Percentiles rank a stretch among this genome's conserved stretches.
Conservation (phyloP, 2,113 vertebrate genomes). For the Poeciliopsis occidentalis region DNA sequence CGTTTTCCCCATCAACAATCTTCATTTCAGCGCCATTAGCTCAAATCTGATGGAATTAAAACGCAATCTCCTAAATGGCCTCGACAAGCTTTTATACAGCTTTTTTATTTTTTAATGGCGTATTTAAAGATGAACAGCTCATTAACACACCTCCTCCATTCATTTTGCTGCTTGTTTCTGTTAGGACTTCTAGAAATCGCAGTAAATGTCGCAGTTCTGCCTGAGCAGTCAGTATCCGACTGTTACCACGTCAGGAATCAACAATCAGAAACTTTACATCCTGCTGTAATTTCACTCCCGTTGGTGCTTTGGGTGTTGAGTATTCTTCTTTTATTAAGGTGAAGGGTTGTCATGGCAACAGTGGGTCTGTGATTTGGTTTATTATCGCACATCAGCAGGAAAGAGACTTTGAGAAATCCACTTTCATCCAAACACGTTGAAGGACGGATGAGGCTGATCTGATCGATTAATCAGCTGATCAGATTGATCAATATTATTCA, state of each 20-base stretch:
- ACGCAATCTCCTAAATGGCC: background rate
- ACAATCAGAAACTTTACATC: background rate
- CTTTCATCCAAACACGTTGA: too few relatives aligned
- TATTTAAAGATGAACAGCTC: background rate
- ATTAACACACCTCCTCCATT: background rate
- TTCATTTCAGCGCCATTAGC: background rate
- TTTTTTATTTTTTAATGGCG: background rate
- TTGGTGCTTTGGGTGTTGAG: background rate
- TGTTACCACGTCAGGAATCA: background rate
- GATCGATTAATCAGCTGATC: too few relatives aligned
- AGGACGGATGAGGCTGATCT: too few relatives aligned
- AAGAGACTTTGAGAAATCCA: background rate
- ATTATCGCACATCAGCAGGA: background rate
- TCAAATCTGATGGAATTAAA: background rate
- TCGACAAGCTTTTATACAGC: background rate
- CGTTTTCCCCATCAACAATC: background rate
- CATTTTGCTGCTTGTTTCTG: background rate
- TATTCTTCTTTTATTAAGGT: too few relatives aligned
- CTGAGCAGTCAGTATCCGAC: background rate
- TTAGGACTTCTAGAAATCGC: background rate
- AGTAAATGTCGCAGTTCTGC: background rate
- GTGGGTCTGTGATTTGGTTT: background rate
- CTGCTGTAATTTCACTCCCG: background rate
- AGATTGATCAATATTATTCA: too few relatives aligned
- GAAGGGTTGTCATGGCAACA: slow-evolving; percentile 1